These are phyloP conservation scores for Drosophila murphyi DNA, from an alignment of 1,140 invertebrate genomes.

Conservation along the genomic window DNA sequence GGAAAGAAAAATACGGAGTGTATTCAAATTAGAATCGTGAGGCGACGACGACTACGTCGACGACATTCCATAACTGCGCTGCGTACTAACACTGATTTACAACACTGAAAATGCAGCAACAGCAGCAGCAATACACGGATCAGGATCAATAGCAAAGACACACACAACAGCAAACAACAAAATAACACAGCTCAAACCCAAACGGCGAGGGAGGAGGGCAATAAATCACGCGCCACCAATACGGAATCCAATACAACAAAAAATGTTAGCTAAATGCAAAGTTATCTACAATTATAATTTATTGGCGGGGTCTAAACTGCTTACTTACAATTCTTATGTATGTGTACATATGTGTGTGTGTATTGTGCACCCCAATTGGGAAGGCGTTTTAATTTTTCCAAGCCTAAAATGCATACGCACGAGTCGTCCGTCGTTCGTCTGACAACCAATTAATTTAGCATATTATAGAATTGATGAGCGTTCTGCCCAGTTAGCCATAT, in stretches of 20 bases:
- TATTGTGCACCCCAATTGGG: slow-evolving; percentile 31
- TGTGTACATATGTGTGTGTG: slow-evolving; percentile 21
- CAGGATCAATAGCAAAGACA: slow-evolving; percentile 63
- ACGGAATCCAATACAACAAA: slow-evolving; percentile 60
- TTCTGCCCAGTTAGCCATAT: slow-evolving; percentile 32
- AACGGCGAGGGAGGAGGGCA: slow-evolving; percentile 38
- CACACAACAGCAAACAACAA: slow-evolving; percentile 17
- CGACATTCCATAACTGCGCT: slow-evolving; percentile 54
- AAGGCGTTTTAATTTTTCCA: slow-evolving; percentile 45
- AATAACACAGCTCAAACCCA: slow-evolving; percentile 5
- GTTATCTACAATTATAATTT: slow-evolving; percentile 79
- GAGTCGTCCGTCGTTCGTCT: background rate
- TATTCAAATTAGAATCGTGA: slow-evolving; percentile 70
- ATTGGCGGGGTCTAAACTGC: slow-evolving; percentile 50
- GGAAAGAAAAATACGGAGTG: slow-evolving; percentile 40
- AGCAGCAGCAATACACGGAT: slow-evolving; percentile 36
- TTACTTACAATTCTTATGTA: slow-evolving; percentile 8
- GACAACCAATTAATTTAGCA: slow-evolving; percentile 47
- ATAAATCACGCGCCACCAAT: slow-evolving; percentile 71
- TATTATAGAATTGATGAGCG: slow-evolving; percentile 42
- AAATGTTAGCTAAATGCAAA: slow-evolving; percentile 78
- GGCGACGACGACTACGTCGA: slow-evolving; percentile 27
- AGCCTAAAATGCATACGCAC: slow-evolving; percentile 47
- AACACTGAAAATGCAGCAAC: slow-evolving; percentile 43
- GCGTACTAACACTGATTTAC: slow-evolving; percentile 30